Evolutionary conservation across 1,140 invertebrate species (phyloP), one percentile per base, ranked within the genome.

Genomic region (Platyscapa corneri): DNA sequence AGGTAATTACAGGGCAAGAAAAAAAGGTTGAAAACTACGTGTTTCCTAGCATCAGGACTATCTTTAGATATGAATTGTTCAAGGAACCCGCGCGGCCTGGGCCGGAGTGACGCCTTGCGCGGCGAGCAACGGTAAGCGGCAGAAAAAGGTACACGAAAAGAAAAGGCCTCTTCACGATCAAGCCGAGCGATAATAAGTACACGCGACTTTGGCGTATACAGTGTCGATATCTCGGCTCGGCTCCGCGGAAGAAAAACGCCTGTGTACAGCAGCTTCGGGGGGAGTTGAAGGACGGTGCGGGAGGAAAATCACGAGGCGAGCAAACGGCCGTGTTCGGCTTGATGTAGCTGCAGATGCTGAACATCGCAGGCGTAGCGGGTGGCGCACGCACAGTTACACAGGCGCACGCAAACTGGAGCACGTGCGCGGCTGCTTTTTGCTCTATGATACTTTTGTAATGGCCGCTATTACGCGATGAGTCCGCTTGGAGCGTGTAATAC

Each of bases 361-460:
- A 90, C 88, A 90, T 87, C 86, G 86, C 81, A 83, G 79, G 86
- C 87, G 78, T 88, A 89, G 87, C 89, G 89, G 89, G 87, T 89
- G 89, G 89, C 87, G 39, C 70, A 76, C 78, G 32, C 67, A 79
- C 39, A 14, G 75, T 10, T 30, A 53, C n/a, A 88, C 86, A 85
- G 86, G 83, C 88, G 83, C 85, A 86, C 65, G n/a, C 78, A 3
- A 64, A 7, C 74, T 32, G 6, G 70, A 39, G 16, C 39, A 53
- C 42, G 12, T 12, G 42, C 42, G 42, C 42, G 12, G 42, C 12
- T 12, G n/a, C n/a, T n/a, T 12, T 46, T 2, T 18, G 23, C 14
- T 60, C 23, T 27, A 27, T 60, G 56, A 60, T 27, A 3, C 20
- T 3, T 27, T 60, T 27, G 20, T 60, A 27, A 23, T 27, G 56